Evolutionary conservation across 2,888 invertebrate genomes (phyloP), one percentile per base, ranked within the genome.

Genomic region (Ochropleura plecta): DNA sequence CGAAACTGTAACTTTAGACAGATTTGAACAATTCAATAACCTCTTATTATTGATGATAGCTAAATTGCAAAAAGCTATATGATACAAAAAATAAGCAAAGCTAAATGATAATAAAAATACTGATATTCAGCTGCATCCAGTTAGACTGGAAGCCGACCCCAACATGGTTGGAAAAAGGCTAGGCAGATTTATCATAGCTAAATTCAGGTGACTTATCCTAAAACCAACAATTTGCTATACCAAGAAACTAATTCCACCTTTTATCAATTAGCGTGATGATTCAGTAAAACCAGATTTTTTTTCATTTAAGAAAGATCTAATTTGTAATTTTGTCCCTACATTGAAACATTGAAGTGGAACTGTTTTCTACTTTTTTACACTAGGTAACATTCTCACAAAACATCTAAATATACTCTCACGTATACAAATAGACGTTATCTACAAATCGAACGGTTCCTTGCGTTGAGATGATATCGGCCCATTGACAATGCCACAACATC

Each of bases 401-500:
- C 4, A 42, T 73, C 72, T 74, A 78, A 76, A 75, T 79, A 73
- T 73, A 74, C 66, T 82, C 55, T 72, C 75, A 76, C 74, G 48
- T 63, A 71, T 62, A 71, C 78, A 79, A 79, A 81, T 53, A 78
- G 59, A 69, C 57, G 59, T 79, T 85, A 86, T 79, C 85, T 71
- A 74, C 53, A 70, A 74, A 83, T 86, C 79, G 84, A 77, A 78
- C 74, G 46, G 73, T 81, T 82, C 75, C 81, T 83, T 71, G 73
- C 74, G 76, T 81, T 65, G 79, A 84, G 86, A 81, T 82, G 86
- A 77, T 91, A 91, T 88, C 88, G 83, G 76, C 79, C 78, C 88
- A 92, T 91, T 90, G 92, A 92, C 91, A 91, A 89, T 89, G 86
- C 87, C 75, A 78, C 20, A 84, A 80, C 83, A 81, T 90, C 87